Evolutionary conservation across 2,113 vertebrate species (phyloP).

Genomic region (Aythya baeri): DNA sequence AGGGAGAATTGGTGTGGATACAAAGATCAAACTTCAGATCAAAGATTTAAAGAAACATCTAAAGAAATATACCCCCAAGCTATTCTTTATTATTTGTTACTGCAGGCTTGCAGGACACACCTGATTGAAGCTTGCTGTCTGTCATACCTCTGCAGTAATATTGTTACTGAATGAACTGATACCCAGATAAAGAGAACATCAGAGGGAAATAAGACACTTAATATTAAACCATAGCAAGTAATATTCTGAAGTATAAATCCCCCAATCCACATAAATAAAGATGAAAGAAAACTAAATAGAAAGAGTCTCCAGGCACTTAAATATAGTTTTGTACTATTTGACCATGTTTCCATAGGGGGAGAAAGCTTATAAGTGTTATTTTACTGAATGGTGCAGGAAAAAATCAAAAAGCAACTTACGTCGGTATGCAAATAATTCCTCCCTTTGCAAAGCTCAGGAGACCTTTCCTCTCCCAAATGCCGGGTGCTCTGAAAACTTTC

Average conservation of each 20-base stretch:
- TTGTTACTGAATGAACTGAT: not conserved
- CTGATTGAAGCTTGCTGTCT: not conserved
- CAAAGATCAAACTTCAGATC: not conserved
- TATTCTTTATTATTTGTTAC: not conserved
- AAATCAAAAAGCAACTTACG: conserved; percentile 58
- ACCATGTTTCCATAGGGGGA: not conserved
- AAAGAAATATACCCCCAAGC: not conserved
- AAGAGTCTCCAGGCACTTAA: not conserved
- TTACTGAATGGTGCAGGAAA: not conserved
- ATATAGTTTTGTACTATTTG: not conserved
- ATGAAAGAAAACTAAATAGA: not conserved
- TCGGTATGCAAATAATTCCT: conserved; percentile 46
- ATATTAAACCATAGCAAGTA: not conserved
- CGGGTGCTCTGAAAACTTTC: conserved; percentile 72
- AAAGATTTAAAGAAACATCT: not conserved
- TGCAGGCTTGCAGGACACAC: not conserved
- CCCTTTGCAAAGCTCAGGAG: conserved; percentile 25
- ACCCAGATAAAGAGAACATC: not conserved
- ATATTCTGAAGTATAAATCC: not conserved
- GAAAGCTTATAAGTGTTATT: not conserved
- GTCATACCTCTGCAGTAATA: not conserved
- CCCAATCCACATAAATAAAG: not conserved
- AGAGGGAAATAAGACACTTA: not conserved
- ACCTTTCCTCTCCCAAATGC: conserved; percentile 53
- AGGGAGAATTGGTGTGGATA: not conserved